A percentile compares a stretch with the other conserved stretches of the same genome.
Evolutionary conservation across 1,140 invertebrate genomes (phyloP).

Genomic region (Drosophila simulans): DNA sequence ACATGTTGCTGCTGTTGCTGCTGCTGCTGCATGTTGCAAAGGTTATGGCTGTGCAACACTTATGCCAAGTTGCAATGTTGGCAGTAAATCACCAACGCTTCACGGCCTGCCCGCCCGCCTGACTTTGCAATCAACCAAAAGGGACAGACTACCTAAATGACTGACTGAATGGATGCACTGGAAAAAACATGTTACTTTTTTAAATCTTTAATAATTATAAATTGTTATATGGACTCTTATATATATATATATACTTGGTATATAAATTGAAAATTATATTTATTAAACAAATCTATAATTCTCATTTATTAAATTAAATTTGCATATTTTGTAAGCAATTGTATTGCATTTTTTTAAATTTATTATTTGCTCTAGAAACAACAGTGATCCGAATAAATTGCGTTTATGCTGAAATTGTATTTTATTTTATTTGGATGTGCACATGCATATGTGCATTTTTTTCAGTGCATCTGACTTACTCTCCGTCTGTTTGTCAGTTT

Average conservation of each 20-base stretch:
- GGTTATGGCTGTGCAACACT: slow-evolving; percentile 83
- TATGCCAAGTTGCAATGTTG: slow-evolving; percentile 83
- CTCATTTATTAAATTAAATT: no score
- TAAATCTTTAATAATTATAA: no score
- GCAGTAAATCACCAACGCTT: slow-evolving; percentile 74
- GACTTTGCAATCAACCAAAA: slow-evolving; percentile 1
- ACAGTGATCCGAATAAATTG: no score
- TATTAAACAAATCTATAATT: no score
- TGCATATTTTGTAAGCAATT: no score
- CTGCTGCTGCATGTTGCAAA: slow-evolving; percentile 73
- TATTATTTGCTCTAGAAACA: no score
- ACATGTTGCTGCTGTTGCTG: slow-evolving; percentile 62
- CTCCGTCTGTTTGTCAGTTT: slow-evolving; percentile 35
- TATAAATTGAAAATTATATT: no score
- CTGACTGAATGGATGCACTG: slow-evolving; percentile 36
- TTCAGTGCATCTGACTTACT: slow-evolving; percentile 19
- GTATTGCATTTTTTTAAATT: no score
- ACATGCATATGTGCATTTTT: background rate
- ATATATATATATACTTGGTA: no score
- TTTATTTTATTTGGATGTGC: background rate
- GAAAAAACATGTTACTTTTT: background rate
- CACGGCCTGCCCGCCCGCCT: slow-evolving; percentile 48
- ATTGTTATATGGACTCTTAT: no score
- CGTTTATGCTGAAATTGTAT: no score
- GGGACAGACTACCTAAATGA: background rate